Evolutionary conservation across 2,888 invertebrate species (phyloP), one percentile per base, ranked within the genome.

Genomic region (Dryococelus australis): DNA sequence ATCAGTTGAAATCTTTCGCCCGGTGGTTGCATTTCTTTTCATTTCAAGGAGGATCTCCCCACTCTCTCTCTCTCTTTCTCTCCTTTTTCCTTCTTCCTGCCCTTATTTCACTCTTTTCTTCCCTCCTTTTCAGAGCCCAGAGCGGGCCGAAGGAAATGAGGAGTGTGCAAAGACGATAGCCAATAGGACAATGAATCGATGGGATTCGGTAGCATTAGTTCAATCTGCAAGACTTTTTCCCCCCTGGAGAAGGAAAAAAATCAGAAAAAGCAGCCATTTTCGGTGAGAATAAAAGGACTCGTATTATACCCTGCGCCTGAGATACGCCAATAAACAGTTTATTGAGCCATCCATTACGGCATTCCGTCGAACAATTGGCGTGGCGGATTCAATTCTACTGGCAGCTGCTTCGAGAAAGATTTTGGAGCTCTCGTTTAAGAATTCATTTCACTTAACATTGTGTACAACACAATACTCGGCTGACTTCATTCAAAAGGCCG

Each of bases 141-240:
- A 8, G 20, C 65, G 87, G 81, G 85, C 43, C 12, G 85, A 87
- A 43, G 87, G 79, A 87, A 87, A 87, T 85, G 87, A 87, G 53
- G 85, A 81, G 85, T 87, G 85, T 81, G 78, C 85, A 4, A 20
- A 24, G 27, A 83, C 13, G 43, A 83, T 87, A 87, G 87, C 87
- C 87, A 87, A 87, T 87, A 87, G 87, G 85, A 87, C 87, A 87
- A 87, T 87, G 81, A 80, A 87, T 87, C 87, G 85, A 87, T 87
- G 81, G 53, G 27, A 83, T 83, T 83, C 43, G 43, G 83, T 35
- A 28, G 83, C 35, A 83, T 28, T 43, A 83, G 83, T 83, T 83
- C 43, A 83, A 28, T 83, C 83, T 83, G 43, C 27, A 65, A 65
- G 65, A 65, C n/a, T 65, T 65, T 65, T 65, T 65, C n/a, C 65